A percentile compares a stretch with the other conserved stretches of the same genome.
Evolutionary conservation across 2,113 vertebrate species (phyloP).

Genomic region (Marcusenius ussheri): DNA sequence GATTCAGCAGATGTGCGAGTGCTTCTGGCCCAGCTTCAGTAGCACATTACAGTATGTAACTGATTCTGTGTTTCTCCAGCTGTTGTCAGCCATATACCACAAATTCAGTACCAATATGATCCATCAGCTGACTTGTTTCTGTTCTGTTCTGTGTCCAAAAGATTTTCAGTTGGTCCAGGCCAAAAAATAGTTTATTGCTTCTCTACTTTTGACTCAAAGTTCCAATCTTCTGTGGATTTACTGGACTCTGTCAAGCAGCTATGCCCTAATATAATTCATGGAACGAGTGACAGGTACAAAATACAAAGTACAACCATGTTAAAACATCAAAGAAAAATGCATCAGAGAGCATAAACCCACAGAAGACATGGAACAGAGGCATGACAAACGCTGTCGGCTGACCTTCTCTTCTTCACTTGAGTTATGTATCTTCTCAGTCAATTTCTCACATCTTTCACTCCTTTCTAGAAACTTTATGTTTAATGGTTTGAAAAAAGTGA

Average conservation of each 20-base stretch:
- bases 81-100: neutral
- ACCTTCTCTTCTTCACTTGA: neutral
- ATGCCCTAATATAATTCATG: neutral
- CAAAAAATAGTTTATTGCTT: neutral
- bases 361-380: neutral
- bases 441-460: neutral
- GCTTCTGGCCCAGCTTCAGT: neutral
- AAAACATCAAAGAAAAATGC: neutral
- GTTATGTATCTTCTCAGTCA: neutral
- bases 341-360: neutral
- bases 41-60: neutral
- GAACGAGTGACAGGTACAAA: neutral
- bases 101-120: neutral
- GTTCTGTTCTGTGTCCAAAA: neutral
- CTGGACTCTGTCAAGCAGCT: neutral
- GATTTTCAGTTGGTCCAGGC: neutral
- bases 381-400: neutral
- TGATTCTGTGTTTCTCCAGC: neutral
- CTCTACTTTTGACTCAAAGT: neutral
- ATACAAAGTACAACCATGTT: neutral
- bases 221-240: neutral
- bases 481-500: neutral
- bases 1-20: neutral
- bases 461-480: neutral
- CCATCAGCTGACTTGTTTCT: neutral